Base-by-base conservation (phyloP, 2,888 invertebrate genomes). In the Periphyllus acericola region DNA sequence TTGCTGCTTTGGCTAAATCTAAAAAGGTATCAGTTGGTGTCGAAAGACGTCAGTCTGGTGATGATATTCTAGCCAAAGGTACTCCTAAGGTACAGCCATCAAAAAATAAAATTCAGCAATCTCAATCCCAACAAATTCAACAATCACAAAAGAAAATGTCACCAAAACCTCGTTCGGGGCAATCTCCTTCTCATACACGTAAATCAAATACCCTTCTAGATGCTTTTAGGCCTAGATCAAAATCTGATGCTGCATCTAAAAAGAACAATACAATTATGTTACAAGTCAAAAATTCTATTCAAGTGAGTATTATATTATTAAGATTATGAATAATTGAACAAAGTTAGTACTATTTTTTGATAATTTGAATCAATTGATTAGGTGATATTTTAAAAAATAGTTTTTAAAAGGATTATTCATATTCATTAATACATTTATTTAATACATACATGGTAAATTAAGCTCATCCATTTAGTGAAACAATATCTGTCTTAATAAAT, bases 211-310 rank as follows among this genome's bases (percentile, higher is more conserved):
- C 83, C 5, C 75, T 89, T 90, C 95, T 97, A 91, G 96, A 97
- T 91, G 95, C 96, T 72, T 96, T 97, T 91, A 93, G 96, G 90
- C 95, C 95, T 81, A 93, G 95, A 89, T 95, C 95, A 90, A 95
- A 95, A 91, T 95, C 95, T 60, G 96, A 96, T 92, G 96, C 96
- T 89, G 93, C 93, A 90, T 93, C 93, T 90, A 92, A 92, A 90
- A 92, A 92, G 89, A 92, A 92, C 81, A 90, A 90, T 84, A 92
- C 95, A 89, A 94, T 97, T 91, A 96, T 97, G 94, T 94, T 96
- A 90, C 96, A 96, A 91, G 95, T 97, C 94, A 96, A 95, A 91
- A 95, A 94, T 90, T 96, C 96, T 74, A 94, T 96, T 91, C 95
- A 96, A 94, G 95, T 95, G 91, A 74, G 74, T 87, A 40, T 80